Evolutionary conservation across 2,797 vertebrate species (phyloP), one percentile per base, ranked within the genome.

Genomic region (Enteromius trimaculatus): DNA sequence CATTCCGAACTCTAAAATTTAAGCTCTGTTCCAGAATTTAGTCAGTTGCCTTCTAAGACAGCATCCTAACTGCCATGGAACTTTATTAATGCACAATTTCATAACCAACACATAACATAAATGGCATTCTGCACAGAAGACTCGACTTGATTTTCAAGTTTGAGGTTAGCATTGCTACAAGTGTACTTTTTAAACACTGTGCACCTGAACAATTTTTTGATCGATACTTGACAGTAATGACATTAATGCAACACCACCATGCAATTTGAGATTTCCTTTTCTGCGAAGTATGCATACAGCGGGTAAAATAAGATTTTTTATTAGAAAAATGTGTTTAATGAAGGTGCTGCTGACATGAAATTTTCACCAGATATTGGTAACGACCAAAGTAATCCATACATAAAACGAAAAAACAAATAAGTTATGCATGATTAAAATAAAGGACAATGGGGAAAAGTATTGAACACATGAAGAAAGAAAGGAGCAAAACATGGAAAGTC

Each of bases 1-100:
- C 62, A 83, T 83, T 83, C 49, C 26, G 23, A 37, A 42, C 13
- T 66, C 17, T 14, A 34, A 82, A 23, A 58, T 44, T 68, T 69
- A 44, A 13, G 7, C 26, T 79, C 42, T 79, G 60, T 79, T 65
- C 60, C 77, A 79, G 17, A 51, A 51, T 51, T 62, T 34, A 66
- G 62, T 17, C 62, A 66, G 77, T 19, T 49, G 44, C 62, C 10
- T 79, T 66, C 29, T 8, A 17, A 42, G 53, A 42, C 13, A 16
- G 31, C 21, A 39, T 34, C 49, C 3, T 14, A 37, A 55, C 49
- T 14, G 34, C 31, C 21, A 23, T 9, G 72, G 11, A 23, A 75
- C 31, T 4, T 23, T 8, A 49, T 53, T 37, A 37, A 16, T 37
- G 31, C 37, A 55, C 71, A n/a, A 37, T 37, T 37, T n/a, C 21